Base-by-base conservation (phyloP, 2,797 vertebrate species). In the Cyprinodon diabolis region DNA sequence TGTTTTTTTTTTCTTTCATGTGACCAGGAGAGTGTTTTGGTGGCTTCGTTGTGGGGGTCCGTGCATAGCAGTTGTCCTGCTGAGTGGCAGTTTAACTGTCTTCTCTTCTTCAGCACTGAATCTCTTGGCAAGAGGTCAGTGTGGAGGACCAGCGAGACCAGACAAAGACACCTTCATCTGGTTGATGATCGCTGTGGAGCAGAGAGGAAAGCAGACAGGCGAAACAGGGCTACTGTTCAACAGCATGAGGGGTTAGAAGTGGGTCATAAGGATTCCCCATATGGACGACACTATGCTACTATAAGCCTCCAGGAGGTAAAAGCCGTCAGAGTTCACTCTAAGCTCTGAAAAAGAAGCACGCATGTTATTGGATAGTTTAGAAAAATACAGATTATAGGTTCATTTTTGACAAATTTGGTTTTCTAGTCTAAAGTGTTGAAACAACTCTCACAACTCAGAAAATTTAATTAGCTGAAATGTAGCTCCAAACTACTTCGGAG, bases 251-350 rank as follows among this genome's bases (percentile, higher is more conserved):
- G 81, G 71, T 78, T 86, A 87, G 80, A 90, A 92, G 72, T 91
- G 89, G 91, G 91, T 92, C 89, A 87, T 54, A 80, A 87, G 89
- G 87, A 92, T 91, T 85, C 89, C 92, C 90, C 87, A 90, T 89
- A 93, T 92, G 90, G 91, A 90, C 47, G 12, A 82, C 79, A 81
- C 83, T 57, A 70, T 62, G 73, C 52, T 56, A 48, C 13, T 23
- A 13, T 23, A 76, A 55, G 75, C 78, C 54, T 23, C 77, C 40
- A 78, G 72, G 76, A 79, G 15, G 55, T 58, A 78, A 70, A 56
- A 72, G 79, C 85, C 72, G 76, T 72, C 11, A 48, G 72, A 87
- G 71, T 52, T 75, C 77, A 81, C 77, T 77, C 77, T 66, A 19
- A 75, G 81, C 80, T 82, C 55, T 9, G 15, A 80, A 78, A 60